Evolutionary conservation across 2,888 invertebrate genomes (phyloP), one percentile per base, ranked within the genome.

Genomic region (Polydrusus pterygomalis): DNA sequence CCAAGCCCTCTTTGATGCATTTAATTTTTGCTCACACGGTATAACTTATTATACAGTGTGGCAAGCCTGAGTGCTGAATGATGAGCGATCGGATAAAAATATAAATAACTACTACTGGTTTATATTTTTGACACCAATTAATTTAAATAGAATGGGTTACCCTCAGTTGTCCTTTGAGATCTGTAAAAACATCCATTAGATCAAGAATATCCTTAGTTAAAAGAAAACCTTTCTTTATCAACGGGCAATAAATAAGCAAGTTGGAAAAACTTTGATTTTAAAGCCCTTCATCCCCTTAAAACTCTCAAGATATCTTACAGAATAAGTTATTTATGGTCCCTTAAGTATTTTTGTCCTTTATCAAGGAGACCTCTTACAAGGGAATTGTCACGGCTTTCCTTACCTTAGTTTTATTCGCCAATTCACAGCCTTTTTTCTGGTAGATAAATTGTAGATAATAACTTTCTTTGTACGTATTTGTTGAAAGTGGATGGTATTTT

Each of bases 331-430:
- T 54, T 30, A 54, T 54, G n/a, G 20, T 30, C 54, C 54, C 54
- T 54, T 30, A 54, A 51, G 51, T 20, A 51, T 51, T 51, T 51
- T 51, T 51, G 20, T 51, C 51, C 20, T 51, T 20, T 51, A 18
- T 51, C 51, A 13, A 18, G 18, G 25, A 51, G 51, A 51, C 10
- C 18, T 18, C 2, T 51, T 51, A 51, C 18, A 2, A 51, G 18
- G 20, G 20, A 51, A 51, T 51, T 51, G 17, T 51, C 18, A 51
- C 18, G 11, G 51, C 11, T 51, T 51, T 51, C 18, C 17, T 20
- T 20, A 20, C 51, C 20, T 51, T 51, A 51, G 18, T 51, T 51
- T 51, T 51, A 51, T 20, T 49, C 15, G 47, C 8, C 47, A 9
- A 49, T 49, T 49, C 47, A 17, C 47, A 0, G 3, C 51, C 51